Evolutionary conservation across 2,113 vertebrate species (phyloP).

Genomic region (Xiphophorus hellerii): DNA sequence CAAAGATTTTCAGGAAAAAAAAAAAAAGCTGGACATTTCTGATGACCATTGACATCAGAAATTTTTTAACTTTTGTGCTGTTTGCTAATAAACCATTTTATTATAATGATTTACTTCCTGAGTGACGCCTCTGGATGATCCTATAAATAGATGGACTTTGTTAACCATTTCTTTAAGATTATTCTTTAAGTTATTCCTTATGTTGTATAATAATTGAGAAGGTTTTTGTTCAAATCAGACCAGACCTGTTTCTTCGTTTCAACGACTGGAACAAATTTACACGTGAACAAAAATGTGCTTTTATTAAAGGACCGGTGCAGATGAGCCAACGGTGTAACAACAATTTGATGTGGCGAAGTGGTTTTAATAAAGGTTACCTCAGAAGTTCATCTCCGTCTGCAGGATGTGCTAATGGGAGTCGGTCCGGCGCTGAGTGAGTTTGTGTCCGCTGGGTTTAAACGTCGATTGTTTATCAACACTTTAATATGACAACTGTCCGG

Average conservation of each 20-base stretch:
- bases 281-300: constrained; percentile 30
- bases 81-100: no score
- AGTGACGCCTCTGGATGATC: background rate
- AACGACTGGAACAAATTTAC: constrained; percentile 19
- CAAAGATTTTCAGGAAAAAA: no score
- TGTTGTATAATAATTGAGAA: no score
- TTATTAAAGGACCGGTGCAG: constrained; percentile 22
- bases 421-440: constrained; percentile 27
- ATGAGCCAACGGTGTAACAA: constrained; percentile 23
- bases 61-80: no score
- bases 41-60: no score
- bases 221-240: background rate
- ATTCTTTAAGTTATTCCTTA: background rate
- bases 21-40: no score
- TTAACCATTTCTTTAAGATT: background rate
- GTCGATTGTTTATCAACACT: constrained; percentile 27
- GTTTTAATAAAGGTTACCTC: constrained; percentile 26
- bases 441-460: constrained; percentile 22
- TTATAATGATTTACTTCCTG: no score
- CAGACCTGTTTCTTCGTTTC: background rate
- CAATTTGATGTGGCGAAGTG: constrained; percentile 22
- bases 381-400: constrained; percentile 34
- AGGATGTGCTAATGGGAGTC: constrained; percentile 38
- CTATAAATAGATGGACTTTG: background rate
- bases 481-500: constrained; percentile 13